Conservation (phyloP, 2,113 vertebrate species). For the Chamaea fasciata region DNA sequence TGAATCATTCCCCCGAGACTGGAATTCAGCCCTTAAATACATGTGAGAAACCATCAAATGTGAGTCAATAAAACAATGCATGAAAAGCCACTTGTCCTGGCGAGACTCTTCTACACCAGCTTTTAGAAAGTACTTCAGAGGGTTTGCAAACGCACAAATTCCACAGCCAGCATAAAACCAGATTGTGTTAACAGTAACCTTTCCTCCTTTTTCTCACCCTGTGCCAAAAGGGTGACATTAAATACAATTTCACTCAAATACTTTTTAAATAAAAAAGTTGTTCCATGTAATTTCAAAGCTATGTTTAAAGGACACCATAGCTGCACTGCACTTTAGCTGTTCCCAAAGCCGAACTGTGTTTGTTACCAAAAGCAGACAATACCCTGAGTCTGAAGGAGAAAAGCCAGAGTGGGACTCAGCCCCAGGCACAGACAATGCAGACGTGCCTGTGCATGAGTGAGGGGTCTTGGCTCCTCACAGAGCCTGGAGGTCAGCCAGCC, state of each 20-base stretch:
- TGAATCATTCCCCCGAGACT: constrained; percentile 41
- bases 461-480: background rate
- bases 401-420: background rate
- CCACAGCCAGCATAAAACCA: background rate
- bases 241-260: background rate
- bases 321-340: background rate
- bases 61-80: constrained; percentile 52
- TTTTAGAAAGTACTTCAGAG: constrained; percentile 55
- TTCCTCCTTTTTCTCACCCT: constrained; percentile 10
- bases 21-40: constrained; percentile 69
- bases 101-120: constrained; percentile 17
- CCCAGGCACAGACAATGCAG: background rate
- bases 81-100: constrained; percentile 64
- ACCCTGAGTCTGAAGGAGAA: background rate
- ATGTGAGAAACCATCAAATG: constrained; percentile 55
- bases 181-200: background rate
- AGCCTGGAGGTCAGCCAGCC: fast-evolving
- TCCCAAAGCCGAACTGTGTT: background rate
- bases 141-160: constrained; percentile 39
- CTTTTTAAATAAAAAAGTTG: background rate
- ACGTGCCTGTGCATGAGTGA: fast-evolving
- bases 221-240: background rate
- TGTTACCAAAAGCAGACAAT: background rate
- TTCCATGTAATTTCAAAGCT: background rate
- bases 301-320: background rate